A percentile compares a stretch with the other conserved stretches of the same genome.
Conservation (phyloP, 2,797 vertebrate genomes). For the Muraenolepis orangiensis region DNA sequence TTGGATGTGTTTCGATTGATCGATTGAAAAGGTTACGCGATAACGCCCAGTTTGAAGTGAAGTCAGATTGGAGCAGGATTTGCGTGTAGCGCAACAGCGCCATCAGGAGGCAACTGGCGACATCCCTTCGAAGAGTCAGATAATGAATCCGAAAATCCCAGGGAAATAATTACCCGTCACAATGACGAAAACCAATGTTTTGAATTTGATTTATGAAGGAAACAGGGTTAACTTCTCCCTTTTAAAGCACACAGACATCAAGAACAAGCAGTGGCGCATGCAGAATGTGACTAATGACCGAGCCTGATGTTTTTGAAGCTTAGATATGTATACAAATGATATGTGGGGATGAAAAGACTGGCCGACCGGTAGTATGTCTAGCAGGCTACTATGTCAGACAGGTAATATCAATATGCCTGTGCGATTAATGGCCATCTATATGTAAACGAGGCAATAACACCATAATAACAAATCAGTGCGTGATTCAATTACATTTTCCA, state of each 20-base stretch:
- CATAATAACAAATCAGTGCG: too few species aligned
- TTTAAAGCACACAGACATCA: neutral
- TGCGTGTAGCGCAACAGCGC: constrained; percentile 20
- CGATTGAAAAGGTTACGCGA: constrained; percentile 47
- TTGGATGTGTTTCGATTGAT: constrained; percentile 38
- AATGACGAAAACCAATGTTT: neutral
- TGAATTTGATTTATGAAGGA: neutral
- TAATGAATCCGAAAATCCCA: neutral
- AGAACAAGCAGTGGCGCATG: too few species aligned
- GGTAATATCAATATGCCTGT: too few species aligned
- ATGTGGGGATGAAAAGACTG: too few species aligned
- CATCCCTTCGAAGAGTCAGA: neutral
- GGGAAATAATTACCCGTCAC: neutral
- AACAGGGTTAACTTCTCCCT: neutral
- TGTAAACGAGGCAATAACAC: too few species aligned
- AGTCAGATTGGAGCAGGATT: neutral
- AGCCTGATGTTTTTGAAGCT: too few species aligned
- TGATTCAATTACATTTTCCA: too few species aligned
- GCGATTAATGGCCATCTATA: too few species aligned
- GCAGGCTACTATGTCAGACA: too few species aligned
- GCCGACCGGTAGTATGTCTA: too few species aligned
- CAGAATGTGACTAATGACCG: too few species aligned
- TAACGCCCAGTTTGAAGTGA: constrained; percentile 55
- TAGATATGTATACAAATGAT: too few species aligned
- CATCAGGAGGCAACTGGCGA: constrained; percentile 41